Conservation (phyloP, 2,113 vertebrate genomes). For the Shinisaurus crocodilurus region DNA sequence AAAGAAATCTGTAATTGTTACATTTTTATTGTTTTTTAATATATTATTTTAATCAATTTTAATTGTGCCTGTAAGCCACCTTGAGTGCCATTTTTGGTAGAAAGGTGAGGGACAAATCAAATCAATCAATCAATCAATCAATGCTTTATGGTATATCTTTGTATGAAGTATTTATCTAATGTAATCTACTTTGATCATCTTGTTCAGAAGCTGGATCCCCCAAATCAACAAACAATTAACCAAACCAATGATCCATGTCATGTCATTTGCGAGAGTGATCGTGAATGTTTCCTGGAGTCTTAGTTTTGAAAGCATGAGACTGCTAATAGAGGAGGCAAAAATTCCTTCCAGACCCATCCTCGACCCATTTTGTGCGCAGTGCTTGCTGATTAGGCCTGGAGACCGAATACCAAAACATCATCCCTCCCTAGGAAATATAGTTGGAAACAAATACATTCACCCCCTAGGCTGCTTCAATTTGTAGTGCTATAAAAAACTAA, state of each 20-base stretch:
- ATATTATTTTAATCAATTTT: no score
- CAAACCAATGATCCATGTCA: not conserved
- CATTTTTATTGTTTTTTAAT: no score
- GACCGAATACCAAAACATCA: no score
- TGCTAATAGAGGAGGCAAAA: not conserved
- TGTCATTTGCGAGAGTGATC: not conserved
- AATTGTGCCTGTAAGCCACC: no score
- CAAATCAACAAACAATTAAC: constrained; percentile 5
- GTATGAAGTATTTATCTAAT: not conserved
- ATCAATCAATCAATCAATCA: no score
- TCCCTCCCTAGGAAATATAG: no score
- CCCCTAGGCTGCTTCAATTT: no score
- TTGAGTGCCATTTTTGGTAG: no score
- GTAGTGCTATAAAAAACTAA: no score
- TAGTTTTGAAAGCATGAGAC: not conserved
- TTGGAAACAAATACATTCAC: no score
- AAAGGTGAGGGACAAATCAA: no score
- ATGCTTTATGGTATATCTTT: not conserved
- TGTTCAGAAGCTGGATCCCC: not conserved
- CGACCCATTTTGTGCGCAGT: not conserved
- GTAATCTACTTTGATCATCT: not conserved
- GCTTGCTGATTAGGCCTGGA: not conserved
- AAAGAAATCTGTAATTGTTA: no score
- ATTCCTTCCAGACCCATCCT: not conserved
- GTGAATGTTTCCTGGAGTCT: not conserved